Evolutionary conservation across 2,888 invertebrate species (phyloP).

Genomic region (Unio pictorum): DNA sequence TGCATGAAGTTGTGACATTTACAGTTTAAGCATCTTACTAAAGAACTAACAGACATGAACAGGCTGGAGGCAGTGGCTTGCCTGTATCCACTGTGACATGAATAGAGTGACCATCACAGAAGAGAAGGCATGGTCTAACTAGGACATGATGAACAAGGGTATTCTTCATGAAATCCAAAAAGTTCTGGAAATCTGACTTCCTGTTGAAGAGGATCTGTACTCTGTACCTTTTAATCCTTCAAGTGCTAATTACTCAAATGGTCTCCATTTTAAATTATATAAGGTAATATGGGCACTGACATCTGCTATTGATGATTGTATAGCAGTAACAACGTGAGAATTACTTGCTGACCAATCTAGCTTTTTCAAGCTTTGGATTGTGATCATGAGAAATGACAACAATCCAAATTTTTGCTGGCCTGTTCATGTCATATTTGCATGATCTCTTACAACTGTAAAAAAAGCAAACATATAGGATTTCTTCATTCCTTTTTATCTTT

Average conservation of each 20-base stretch:
- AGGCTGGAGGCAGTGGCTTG: conserved; percentile 21
- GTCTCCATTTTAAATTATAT: conserved; percentile 24
- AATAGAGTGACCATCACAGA: conserved; percentile 26
- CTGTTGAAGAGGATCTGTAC: conserved; percentile 6
- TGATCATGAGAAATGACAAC: conserved; percentile 19
- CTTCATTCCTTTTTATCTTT: conserved; percentile 20
- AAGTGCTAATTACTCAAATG: conserved; percentile 8
- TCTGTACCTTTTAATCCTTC: conserved; percentile 16
- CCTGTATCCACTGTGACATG: conserved; percentile 16
- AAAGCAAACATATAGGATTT: conserved; percentile 2
- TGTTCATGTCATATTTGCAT: conserved; percentile 7
- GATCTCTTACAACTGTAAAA: conserved; percentile 4
- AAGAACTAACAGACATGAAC: conserved; percentile 21
- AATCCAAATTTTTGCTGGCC: conserved; percentile 16
- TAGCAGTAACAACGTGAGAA: conserved; percentile 10
- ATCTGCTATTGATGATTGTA: conserved; percentile 15
- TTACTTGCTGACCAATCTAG: background rate
- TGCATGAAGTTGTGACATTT: conserved; percentile 19
- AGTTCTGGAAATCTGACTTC: conserved; percentile 14
- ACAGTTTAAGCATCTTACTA: conserved; percentile 17
- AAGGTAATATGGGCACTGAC: conserved; percentile 19
- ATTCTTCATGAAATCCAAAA: conserved; percentile 18
- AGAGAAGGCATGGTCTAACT: conserved; percentile 12
- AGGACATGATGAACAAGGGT: conserved; percentile 15
- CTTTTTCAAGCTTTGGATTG: conserved; percentile 10